Evolutionary conservation across 2,797 vertebrate species (phyloP), one percentile per base, ranked within the genome.

Genomic region (Cyclura pinguis): DNA sequence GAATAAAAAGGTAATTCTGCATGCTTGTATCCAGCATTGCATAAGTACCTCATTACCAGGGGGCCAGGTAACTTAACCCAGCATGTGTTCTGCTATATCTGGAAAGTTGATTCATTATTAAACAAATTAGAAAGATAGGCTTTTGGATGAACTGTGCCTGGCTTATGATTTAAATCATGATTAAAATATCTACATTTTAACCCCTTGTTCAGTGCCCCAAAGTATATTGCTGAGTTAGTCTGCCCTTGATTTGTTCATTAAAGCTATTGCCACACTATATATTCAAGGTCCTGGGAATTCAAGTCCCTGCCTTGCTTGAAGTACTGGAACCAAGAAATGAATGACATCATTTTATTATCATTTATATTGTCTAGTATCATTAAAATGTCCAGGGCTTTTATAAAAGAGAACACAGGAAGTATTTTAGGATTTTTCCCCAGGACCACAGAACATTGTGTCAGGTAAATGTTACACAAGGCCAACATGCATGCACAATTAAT

Each of bases 41-140:
- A 84, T 86, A 84, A 95, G 64, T 89, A 81, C 32, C 47, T 92
- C 90, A 89, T 86, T 93, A 94, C 86, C 52, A 1, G 10, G 81
- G 20, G 89, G 84, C 47, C 67, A 24, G 3, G 27, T 90, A 87
- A 64, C 59, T 84, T 86, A 93, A 73, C 57, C 90, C 77, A 18
- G 38, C 32, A 20, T 93, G 52, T 85, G 32, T 93, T 92, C 90
- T 93, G 84, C 20, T 92, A 1, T 87, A 91, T 88, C 10, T 78
- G n/a, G 91, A 96, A 64, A 94, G 32, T 24, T 64, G 74, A 95
- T 57, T 91, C n/a, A 80, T 90, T 93, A 83, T 83, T 90, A 91
- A 94, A 6, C 2, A 94, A 93, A 92, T 81, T 84, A 84, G 32
- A 85, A 83, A 62, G 4, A 91, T 95, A 84, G 2, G 80, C n/a